Evolutionary conservation across 2,888 invertebrate species (phyloP).

Genomic region (Tricholauxania praeusta): DNA sequence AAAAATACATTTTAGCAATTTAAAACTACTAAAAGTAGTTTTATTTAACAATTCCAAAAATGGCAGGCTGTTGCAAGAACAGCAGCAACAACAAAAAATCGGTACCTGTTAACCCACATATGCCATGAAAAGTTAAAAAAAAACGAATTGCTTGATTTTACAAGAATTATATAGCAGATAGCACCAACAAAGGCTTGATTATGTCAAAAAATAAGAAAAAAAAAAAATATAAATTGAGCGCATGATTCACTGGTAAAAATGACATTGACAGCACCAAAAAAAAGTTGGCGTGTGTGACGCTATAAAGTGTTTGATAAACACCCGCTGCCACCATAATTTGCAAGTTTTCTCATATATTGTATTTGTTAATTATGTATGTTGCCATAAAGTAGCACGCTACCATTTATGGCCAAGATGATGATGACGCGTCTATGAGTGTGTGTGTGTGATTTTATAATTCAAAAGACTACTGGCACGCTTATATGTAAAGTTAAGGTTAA

Average conservation of each 20-base stretch:
- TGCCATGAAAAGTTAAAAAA: no score
- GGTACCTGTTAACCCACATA: slow-evolving; percentile 26
- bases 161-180: no score
- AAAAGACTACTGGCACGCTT: slow-evolving; percentile 6
- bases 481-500: neutral
- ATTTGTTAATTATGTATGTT: no score
- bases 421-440: neutral
- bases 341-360: neutral
- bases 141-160: no score
- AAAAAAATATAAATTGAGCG: neutral
- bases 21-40: neutral
- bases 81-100: neutral
- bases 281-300: slow-evolving; percentile 17
- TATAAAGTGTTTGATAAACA: slow-evolving; percentile 10
- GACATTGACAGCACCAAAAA: slow-evolving; percentile 29
- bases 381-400: neutral
- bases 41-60: neutral
- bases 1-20: neutral
- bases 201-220: neutral
- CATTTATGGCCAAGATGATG: slow-evolving; percentile 6
- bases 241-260: slow-evolving; percentile 32
- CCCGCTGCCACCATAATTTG: slow-evolving; percentile 10
- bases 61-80: neutral
- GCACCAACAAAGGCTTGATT: slow-evolving; percentile 9
- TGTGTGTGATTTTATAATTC: no score